phyloP scores from a whole-genome alignment of 2,888 invertebrate genomes.

The Eulithis prunata region DNA sequence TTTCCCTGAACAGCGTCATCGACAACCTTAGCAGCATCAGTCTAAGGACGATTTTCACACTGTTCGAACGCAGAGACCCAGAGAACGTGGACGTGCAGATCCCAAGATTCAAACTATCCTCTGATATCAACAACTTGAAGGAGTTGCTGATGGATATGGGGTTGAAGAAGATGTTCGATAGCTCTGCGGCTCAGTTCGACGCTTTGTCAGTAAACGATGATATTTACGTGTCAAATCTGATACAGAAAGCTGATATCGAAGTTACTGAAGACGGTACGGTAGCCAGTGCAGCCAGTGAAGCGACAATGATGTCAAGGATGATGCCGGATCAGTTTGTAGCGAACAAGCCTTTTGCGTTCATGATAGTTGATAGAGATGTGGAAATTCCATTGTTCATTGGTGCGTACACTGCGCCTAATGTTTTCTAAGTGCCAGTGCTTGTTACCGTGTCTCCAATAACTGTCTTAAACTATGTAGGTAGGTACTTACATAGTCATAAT shows the following conservation, averaged over 20 bases:
- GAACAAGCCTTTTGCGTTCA: conserved; percentile 71
- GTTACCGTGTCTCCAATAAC: too few relatives aligned
- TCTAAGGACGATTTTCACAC: conserved; percentile 72
- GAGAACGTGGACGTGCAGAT: conserved; percentile 81
- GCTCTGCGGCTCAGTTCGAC: conserved; percentile 54
- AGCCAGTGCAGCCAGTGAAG: conserved; percentile 57
- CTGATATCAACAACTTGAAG: conserved; percentile 75
- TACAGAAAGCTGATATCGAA: conserved; percentile 73
- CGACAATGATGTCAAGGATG: conserved; percentile 49
- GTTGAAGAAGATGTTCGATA: conserved; percentile 63
- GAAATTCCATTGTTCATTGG: conserved; percentile 68
- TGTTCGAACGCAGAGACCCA: conserved; percentile 62
- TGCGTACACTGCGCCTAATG: conserved; percentile 70
- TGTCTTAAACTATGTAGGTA: too few relatives aligned
- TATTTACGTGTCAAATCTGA: conserved; percentile 61
- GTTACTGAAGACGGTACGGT: conserved; percentile 71
- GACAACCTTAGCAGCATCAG: conserved; percentile 74
- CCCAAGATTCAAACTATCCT: conserved; percentile 84
- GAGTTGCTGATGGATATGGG: conserved; percentile 73
- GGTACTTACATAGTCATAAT: too few relatives aligned
- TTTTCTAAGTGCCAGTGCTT: conserved; percentile 43
- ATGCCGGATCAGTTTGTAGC: conserved; percentile 54
- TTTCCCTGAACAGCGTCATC: conserved; percentile 71
- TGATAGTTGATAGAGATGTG: conserved; percentile 65
- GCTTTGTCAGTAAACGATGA: conserved; percentile 54